Percentiles rank a stretch among this genome's conserved stretches.
Conservation (phyloP, 2,888 invertebrate genomes). For the Dasysyrphus tricinctus region DNA sequence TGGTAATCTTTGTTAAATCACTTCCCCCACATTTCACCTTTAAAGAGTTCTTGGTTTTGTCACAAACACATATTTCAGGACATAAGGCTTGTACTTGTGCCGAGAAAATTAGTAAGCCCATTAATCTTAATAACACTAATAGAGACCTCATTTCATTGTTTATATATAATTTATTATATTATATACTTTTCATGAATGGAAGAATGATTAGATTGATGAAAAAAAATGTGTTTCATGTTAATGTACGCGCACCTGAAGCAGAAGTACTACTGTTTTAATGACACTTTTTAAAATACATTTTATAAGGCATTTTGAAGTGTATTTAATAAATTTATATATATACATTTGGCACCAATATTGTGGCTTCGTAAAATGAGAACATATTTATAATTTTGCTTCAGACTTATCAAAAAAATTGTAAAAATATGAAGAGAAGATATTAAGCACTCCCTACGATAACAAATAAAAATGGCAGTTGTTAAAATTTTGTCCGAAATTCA, state of each 20-base stretch:
- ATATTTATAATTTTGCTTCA: constrained; percentile 52
- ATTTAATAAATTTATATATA: constrained; percentile 9
- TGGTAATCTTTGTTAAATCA: constrained; percentile 78
- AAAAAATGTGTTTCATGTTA: constrained; percentile 34
- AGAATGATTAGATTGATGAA: constrained; percentile 5
- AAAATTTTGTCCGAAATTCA: constrained; percentile 22
- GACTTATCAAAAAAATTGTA: constrained; percentile 47
- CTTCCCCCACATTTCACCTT: constrained; percentile 81
- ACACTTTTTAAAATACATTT: constrained; percentile 60
- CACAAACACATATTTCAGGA: constrained; percentile 81
- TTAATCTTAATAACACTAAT: constrained; percentile 51
- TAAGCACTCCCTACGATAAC: constrained; percentile 62
- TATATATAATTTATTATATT: constrained; percentile 18
- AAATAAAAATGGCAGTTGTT: constrained; percentile 75
- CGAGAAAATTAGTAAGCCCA: constrained; percentile 44
- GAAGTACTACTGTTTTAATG: constrained; percentile 4
- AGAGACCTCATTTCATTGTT: constrained; percentile 62
- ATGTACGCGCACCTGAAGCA: constrained; percentile 39
- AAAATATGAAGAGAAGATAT: constrained; percentile 42
- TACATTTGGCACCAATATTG: constrained; percentile 19
- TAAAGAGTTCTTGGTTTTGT: constrained; percentile 79
- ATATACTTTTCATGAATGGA: constrained; percentile 16
- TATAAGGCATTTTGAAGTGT: constrained; percentile 15
- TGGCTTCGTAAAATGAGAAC: constrained; percentile 32
- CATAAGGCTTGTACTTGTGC: constrained; percentile 76